phyloP scores from a whole-genome alignment of 2,113 vertebrate species.

The Kobus ellipsiprymnus region DNA sequence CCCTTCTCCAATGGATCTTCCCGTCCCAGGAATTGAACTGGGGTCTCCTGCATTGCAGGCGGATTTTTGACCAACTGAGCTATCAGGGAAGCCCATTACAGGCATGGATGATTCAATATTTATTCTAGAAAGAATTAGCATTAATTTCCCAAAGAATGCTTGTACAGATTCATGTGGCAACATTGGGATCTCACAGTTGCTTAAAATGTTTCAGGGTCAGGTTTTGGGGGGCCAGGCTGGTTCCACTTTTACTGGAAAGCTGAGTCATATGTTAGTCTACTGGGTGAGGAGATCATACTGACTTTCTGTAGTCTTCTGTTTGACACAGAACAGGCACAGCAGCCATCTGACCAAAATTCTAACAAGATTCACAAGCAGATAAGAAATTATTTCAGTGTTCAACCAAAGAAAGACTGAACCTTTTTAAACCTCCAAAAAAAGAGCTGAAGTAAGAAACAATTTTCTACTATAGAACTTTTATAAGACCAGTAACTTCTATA shows the following conservation, averaged over 20 bases:
- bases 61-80: not conserved
- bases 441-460: not conserved
- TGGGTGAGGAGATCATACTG: not conserved
- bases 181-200: not conserved
- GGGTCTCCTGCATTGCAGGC: not conserved
- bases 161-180: not conserved
- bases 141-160: not conserved
- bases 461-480: not conserved
- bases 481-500: not conserved
- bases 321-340: not conserved
- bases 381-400: not conserved
- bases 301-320: not conserved
- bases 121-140: not conserved
- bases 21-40: not conserved
- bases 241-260: conserved; percentile 48
- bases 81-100: not conserved
- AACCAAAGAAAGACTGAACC: not conserved
- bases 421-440: not conserved
- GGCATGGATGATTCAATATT: not conserved
- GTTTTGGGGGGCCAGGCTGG: conserved; percentile 30
- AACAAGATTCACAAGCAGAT: not conserved
- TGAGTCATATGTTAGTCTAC: conserved; percentile 11
- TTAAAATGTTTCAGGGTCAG: conserved; percentile 60
- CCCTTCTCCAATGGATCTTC: not conserved
- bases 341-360: not conserved